phyloP scores from a whole-genome alignment of 2,888 invertebrate genomes.

The Ditula angustiorana region DNA sequence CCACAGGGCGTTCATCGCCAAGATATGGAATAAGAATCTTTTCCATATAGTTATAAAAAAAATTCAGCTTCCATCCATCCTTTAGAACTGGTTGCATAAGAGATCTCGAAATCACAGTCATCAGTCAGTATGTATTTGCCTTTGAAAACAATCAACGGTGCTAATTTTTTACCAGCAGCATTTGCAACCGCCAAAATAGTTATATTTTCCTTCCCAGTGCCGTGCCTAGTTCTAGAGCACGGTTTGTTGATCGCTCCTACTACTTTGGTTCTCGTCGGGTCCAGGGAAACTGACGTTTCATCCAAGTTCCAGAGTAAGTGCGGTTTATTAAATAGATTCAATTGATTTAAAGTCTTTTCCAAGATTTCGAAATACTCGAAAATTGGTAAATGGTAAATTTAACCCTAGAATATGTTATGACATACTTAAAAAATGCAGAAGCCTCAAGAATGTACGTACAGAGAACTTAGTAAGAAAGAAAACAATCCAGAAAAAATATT shows the following conservation, averaged over 20 bases:
- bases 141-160: slow-evolving; percentile 45
- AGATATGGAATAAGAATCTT: too few relatives aligned
- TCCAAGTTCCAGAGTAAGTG: slow-evolving; percentile 39
- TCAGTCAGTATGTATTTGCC: slow-evolving; percentile 45
- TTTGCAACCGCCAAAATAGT: slow-evolving; percentile 42
- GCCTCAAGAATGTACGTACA: too few relatives aligned
- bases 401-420: too few relatives aligned
- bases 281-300: slow-evolving; percentile 35
- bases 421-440: too few relatives aligned
- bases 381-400: too few relatives aligned
- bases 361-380: slow-evolving; percentile 37
- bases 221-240: slow-evolving; percentile 20
- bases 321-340: slow-evolving; percentile 27
- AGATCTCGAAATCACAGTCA: slow-evolving; percentile 49
- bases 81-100: too few relatives aligned
- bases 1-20: slow-evolving; percentile 50
- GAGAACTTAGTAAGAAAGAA: too few relatives aligned
- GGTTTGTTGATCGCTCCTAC: slow-evolving; percentile 34
- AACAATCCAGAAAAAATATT: too few relatives aligned
- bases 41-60: too few relatives aligned
- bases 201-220: slow-evolving; percentile 43
- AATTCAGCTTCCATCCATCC: too few relatives aligned
- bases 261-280: slow-evolving; percentile 40
- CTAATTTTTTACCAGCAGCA: slow-evolving; percentile 43
- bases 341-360: slow-evolving; percentile 17